Percentiles rank a stretch among this genome's conserved stretches.
Evolutionary conservation across 35 echinoderm and acorn worm species (phyloP).

Genomic region (Lytechinus pictus): DNA sequence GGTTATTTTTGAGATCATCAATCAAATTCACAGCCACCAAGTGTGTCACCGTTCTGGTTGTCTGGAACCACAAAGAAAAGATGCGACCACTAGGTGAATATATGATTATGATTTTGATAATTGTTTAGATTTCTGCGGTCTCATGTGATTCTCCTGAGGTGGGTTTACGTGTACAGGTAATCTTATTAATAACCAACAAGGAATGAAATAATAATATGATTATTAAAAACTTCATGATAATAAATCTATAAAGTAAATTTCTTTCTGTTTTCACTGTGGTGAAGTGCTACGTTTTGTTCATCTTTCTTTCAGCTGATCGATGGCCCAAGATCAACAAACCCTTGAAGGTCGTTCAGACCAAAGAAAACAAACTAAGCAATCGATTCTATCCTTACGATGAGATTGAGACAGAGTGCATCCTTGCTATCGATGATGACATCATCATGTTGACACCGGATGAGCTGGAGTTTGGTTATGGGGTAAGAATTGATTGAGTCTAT

Average conservation of each 20-base stretch:
- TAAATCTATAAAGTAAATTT: too few relatives aligned
- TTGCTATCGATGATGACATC: slow-evolving; percentile 92
- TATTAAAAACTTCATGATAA: too few relatives aligned
- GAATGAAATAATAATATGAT: too few relatives aligned
- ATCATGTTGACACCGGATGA: slow-evolving; percentile 94
- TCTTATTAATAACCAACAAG: too few relatives aligned
- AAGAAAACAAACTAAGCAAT: slow-evolving; percentile 98
- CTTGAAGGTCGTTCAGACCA: slow-evolving; percentile 95
- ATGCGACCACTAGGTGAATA: slow-evolving; percentile 67
- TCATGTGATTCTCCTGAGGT: too few relatives aligned
- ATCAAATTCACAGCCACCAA: slow-evolving; percentile 79
- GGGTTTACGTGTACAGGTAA: too few relatives aligned
- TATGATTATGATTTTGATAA: too few relatives aligned
- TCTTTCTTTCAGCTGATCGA: slow-evolving; percentile 70
- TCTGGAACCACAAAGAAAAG: slow-evolving; percentile 90
- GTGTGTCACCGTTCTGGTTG: slow-evolving; percentile 86
- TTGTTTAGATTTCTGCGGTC: too few relatives aligned
- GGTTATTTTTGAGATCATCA: slow-evolving; percentile 51
- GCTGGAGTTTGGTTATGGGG: slow-evolving; percentile 99
- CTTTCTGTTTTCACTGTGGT: neutral
- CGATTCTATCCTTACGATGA: slow-evolving; percentile 94
- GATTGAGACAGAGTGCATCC: slow-evolving; percentile 92
- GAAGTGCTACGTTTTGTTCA: neutral
- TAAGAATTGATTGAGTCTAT: neutral
- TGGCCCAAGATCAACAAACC: slow-evolving; percentile 99